Conservation (phyloP, 2,797 vertebrate genomes). For the Pangasius djambal region DNA sequence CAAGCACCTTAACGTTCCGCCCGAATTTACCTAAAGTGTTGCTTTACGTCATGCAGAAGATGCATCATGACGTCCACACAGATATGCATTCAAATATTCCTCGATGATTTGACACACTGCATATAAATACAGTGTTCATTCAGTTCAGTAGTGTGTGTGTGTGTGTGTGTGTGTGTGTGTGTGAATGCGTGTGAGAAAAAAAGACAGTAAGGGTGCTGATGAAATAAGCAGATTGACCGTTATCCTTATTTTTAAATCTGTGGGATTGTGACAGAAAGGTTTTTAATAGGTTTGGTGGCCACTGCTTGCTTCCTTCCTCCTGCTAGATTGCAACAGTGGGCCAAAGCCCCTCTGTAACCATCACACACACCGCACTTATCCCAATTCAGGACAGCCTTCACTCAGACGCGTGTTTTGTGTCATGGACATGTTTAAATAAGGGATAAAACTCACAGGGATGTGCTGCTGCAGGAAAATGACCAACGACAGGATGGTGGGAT, state of each 20-base stretch:
- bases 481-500: background rate
- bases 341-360: conserved; percentile 65
- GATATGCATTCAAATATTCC: background rate
- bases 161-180: background rate
- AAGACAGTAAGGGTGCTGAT: conserved; percentile 43
- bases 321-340: conserved; percentile 79
- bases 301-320: conserved; percentile 78
- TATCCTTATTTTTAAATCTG: conserved; percentile 69
- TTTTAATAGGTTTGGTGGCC: conserved; percentile 76
- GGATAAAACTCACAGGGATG: background rate
- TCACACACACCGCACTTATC: conserved; percentile 24
- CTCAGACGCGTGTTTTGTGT: background rate
- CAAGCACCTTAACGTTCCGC: background rate
- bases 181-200: background rate
- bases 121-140: background rate
- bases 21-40: background rate
- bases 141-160: conserved; percentile 1
- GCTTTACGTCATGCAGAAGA: background rate
- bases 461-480: background rate
- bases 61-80: background rate
- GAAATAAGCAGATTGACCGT: conserved; percentile 68
- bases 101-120: background rate
- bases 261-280: conserved; percentile 80
- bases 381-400: background rate
- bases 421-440: background rate